phyloP scores from a whole-genome alignment of 2,113 vertebrate genomes.

The Dasypus novemcinctus region DNA sequence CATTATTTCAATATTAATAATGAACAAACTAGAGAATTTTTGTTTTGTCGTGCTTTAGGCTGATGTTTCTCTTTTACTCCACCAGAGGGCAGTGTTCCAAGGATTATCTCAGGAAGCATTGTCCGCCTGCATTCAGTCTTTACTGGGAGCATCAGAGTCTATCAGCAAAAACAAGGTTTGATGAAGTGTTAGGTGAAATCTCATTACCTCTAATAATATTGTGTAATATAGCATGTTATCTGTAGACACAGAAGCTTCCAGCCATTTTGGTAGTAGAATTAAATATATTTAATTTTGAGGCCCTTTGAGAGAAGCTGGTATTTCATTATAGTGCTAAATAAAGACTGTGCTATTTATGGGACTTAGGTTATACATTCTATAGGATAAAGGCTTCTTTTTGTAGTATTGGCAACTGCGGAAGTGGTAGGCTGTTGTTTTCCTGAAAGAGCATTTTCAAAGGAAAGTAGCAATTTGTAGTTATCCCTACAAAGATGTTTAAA shows the following conservation, averaged over 20 bases:
- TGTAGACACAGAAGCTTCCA: not conserved
- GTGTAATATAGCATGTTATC: not conserved
- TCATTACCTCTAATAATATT: not conserved
- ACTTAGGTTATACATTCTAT: not conserved
- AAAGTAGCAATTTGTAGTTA: not conserved
- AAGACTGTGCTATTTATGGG: not conserved
- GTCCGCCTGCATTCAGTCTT: conserved; percentile 96
- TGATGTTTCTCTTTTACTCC: conserved; percentile 66
- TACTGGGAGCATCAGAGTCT: conserved; percentile 94
- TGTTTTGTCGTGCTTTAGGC: not conserved
- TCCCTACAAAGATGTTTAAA: not conserved
- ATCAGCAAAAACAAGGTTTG: conserved; percentile 98
- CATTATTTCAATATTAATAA: no score
- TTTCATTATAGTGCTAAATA: not conserved
- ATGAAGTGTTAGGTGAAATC: conserved; percentile 59
- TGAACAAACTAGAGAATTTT: no score
- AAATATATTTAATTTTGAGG: conserved; percentile 25
- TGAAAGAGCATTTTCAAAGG: not conserved
- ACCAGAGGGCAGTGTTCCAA: conserved; percentile 97
- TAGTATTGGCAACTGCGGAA: not conserved
- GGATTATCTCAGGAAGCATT: conserved; percentile 98
- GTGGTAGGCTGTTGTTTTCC: not conserved
- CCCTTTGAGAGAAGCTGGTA: conserved; percentile 6
- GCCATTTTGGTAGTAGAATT: not conserved
- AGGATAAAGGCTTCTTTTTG: not conserved